These are phyloP conservation scores for Spodoptera exigua DNA, from an alignment of 2,888 invertebrate species.

Conservation along the genomic window DNA sequence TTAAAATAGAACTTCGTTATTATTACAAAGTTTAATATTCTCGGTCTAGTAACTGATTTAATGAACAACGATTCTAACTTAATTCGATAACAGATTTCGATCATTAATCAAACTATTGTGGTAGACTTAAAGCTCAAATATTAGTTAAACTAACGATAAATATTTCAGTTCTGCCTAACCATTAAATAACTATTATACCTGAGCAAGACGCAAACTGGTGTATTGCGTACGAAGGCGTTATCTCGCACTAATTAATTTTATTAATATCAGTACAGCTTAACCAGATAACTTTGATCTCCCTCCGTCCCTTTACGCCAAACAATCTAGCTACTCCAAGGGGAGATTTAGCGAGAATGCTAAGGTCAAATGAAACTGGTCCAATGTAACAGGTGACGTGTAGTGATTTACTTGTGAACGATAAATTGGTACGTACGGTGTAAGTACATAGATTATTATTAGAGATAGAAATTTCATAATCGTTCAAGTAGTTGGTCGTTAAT, in stretches of 20 bases:
- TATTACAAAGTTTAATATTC: no score
- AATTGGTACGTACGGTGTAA: conserved; percentile 57
- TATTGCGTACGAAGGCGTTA: conserved; percentile 63
- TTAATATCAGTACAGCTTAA: conserved; percentile 62
- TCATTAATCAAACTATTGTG: conserved; percentile 6
- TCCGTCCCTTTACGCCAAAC: conserved; percentile 13
- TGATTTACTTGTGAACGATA: conserved; percentile 72
- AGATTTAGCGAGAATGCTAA: conserved; percentile 26
- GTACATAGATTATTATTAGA: conserved; percentile 56
- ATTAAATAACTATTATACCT: conserved; percentile 39
- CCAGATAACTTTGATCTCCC: conserved; percentile 60
- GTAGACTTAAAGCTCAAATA: conserved; percentile 1
- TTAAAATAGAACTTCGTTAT: no score
- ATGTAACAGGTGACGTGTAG: conserved; percentile 68
- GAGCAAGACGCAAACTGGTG: conserved; percentile 37
- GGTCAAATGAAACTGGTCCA: conserved; percentile 62
- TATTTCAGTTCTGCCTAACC: conserved; percentile 26
- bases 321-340: conserved; percentile 1
- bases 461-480: conserved; percentile 58
- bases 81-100: not conserved
- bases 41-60: not conserved
- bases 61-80: not conserved
- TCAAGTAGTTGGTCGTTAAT: conserved; percentile 42
- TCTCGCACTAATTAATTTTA: conserved; percentile 77
- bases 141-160: conserved; percentile 19